Evolutionary conservation across 2,113 vertebrate species (phyloP), one percentile per base, ranked within the genome.

Genomic region (Dipodomys ordii): DNA sequence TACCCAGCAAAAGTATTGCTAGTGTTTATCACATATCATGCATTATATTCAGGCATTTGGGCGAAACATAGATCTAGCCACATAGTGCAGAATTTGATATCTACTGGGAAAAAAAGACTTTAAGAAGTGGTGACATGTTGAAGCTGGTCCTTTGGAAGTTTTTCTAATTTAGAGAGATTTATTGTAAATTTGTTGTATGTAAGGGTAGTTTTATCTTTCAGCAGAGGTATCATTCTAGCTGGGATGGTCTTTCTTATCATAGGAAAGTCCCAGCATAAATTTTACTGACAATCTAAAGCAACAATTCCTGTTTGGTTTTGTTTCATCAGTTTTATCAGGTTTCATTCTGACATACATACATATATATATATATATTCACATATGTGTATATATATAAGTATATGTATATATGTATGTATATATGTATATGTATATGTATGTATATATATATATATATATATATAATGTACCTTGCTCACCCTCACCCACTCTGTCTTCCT

Each of bases 111-210:
- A 18, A 62, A 74, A 32, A 80, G 44, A 25, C 39, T 28, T 32
- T 87, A 46, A 82, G 69, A 87, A 93, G 18, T 32, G 39, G 22
- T 49, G 49, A 39, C 71, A 30, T 27, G 35, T 44, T 39, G 30
- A 82, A 87, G 71, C 3, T 44, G 67, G 27, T 19, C 67, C 67
- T 83, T 68, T 79, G 46, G 57, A 90, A 19, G 25, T n/a, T 77
- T 73, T 90, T 85, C 83, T 86, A 88, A 69, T 23, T 44, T 79
- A 76, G 46, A 96, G 76, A 79, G 65, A 28, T 23, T 44, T n/a
- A 69, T 15, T 49, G n/a, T 83, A 72, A 94, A 83, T 77, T 53
- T 83, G 46, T n/a, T 90, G 32, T 49, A 68, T 65, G 2, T 69
- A 64, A 49, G 64, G 12, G 46, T 4, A 77, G 15, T 64, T 68